A percentile compares a stretch with the other conserved stretches of the same genome.
phyloP scores from a whole-genome alignment of 2,888 invertebrate genomes.

The Folsomia manolachei region DNA sequence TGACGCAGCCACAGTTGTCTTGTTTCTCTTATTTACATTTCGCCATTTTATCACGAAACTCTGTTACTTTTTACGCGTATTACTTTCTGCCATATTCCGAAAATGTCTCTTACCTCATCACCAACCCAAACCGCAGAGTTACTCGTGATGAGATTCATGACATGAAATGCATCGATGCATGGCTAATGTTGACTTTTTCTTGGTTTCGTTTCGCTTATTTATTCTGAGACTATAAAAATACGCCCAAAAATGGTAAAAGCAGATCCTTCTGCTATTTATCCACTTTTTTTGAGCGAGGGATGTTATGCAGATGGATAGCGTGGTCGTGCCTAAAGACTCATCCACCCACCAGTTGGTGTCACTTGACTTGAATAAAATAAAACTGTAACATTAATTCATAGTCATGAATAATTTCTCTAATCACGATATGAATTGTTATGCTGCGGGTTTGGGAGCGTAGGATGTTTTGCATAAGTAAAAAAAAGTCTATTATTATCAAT shows the following conservation, averaged over 20 bases:
- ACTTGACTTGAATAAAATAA: no score
- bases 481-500: no score
- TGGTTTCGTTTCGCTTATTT: not conserved
- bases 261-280: no score
- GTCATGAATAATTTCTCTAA: no score
- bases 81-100: not conserved
- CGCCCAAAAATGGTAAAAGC: slow-evolving; percentile 2
- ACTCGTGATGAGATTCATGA: not conserved
- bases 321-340: no score
- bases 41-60: not conserved
- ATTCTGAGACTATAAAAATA: not conserved
- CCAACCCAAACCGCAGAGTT: not conserved
- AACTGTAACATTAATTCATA: no score
- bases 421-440: no score
- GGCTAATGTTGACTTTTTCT: not conserved
- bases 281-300: no score
- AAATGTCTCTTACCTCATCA: slow-evolving; percentile 8
- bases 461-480: no score
- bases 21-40: not conserved
- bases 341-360: no score
- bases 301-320: no score
- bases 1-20: not conserved
- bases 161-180: not conserved
- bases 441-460: no score
- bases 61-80: not conserved